Base-by-base conservation (phyloP, 2,888 invertebrate species). In the Falcaria lacertinaria region DNA sequence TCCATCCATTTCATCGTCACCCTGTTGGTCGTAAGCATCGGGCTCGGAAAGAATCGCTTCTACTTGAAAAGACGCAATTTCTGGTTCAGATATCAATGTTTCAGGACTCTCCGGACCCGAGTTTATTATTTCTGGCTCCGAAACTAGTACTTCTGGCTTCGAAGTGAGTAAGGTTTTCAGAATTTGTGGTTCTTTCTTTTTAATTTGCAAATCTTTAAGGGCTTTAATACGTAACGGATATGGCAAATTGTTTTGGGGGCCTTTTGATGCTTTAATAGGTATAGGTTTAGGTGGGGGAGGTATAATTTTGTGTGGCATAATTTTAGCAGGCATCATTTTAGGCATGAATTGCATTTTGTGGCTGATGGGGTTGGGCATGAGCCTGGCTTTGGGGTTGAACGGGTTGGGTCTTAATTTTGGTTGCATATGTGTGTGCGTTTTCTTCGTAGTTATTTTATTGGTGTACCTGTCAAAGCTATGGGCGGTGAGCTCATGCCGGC, bases 101-200 rank as follows among this genome's bases (percentile, higher is more conserved):
- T 90, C 90, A 0, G 90, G 89, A 52, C 90, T 90, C 54, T 84
- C 90, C 0, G 89, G 89, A 0, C 83, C 84, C n/a, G 90, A 90
- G 58, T 88, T 86, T 32, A 87, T 52, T 43, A 89, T 88, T 64
- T 90, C 89, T 2, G 89, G 89, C 59, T 89, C 89, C 0, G 89
- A 84, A 0, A 89, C 82, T 42, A 89, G 51, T 34, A 87, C 77
- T 60, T 90, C 89, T 0, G 89, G 88, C 61, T 87, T 88, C 0
- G 88, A 57, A 5, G 90, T 89, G 15, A 90, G 64, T 39, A 90
- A 65, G 3, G 89, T 88, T 61, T 90, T 90, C n/a, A 90, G 68
- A 52, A 90, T 90, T 55, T 90, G 87, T 2, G 90, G 90, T 62
- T 89, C 87, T 48, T 86, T 88, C 59, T 87, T 86, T 63, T 84